A percentile compares a stretch with the other conserved stretches of the same genome.
Conservation (phyloP, 37 sponge, comb jelly and placozoan genomes). For the Chondrilla cf. caribensis region DNA sequence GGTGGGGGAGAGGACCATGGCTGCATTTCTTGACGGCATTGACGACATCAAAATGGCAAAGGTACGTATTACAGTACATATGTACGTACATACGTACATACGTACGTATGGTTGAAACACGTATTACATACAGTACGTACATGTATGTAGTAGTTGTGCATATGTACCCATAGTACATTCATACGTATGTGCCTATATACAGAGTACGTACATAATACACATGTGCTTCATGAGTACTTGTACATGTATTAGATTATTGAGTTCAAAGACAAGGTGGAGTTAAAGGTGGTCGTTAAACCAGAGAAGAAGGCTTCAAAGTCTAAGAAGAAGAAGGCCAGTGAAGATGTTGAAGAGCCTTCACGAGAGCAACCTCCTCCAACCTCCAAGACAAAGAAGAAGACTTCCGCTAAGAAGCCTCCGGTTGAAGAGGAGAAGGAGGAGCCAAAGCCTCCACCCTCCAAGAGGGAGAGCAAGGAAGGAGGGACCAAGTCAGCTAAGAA, state of each 20-base stretch:
- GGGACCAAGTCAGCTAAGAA: constrained; percentile 6
- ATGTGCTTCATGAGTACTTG: not conserved
- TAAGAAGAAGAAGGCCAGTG: constrained; percentile 5
- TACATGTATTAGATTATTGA: constrained; percentile 54
- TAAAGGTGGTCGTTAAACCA: constrained; percentile 20
- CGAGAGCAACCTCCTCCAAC: not conserved
- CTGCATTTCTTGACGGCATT: constrained; percentile 66
- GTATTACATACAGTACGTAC: not conserved
- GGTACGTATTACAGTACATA: constrained; percentile 1
- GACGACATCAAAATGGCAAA: constrained; percentile 88
- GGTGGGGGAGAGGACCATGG: constrained; percentile 85
- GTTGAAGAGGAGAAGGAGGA: constrained; percentile 6
- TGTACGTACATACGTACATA: not conserved
- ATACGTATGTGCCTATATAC: not conserved
- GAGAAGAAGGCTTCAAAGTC: constrained; percentile 36
- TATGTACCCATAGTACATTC: not conserved
- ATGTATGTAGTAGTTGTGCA: not conserved
- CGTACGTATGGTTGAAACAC: not conserved
- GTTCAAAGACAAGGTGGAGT: constrained; percentile 62
- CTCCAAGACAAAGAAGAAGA: constrained; percentile 32
- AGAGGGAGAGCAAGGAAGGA: not conserved
- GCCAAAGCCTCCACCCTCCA: constrained; percentile 2
- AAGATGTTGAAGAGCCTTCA: not conserved
- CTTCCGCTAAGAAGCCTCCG: not conserved
- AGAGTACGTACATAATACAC: not conserved